Conservation (phyloP, 1,140 invertebrate genomes). For the Euura lappo region DNA sequence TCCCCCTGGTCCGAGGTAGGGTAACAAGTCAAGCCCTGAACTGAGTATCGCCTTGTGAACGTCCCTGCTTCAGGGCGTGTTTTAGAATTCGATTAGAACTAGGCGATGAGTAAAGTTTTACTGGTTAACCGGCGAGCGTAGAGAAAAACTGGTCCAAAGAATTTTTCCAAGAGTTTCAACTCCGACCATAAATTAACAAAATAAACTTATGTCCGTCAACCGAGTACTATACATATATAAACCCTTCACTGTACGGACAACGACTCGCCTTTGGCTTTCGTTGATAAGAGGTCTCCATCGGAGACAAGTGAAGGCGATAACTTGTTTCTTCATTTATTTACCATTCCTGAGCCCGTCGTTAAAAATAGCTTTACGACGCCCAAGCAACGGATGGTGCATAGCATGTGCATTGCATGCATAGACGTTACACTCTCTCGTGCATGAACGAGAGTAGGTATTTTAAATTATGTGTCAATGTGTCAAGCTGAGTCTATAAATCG, state of each 20-base stretch:
- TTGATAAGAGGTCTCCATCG: background rate
- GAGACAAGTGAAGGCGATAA: background rate
- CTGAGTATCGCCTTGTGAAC: background rate
- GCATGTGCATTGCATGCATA: too few species aligned
- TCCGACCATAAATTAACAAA: background rate
- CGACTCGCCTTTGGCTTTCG: background rate
- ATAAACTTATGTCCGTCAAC: background rate
- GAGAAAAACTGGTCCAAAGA: background rate
- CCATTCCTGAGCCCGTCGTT: background rate
- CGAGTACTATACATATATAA: background rate
- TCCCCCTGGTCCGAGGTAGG: background rate
- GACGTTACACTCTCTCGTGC: too few species aligned
- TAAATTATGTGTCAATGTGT: too few species aligned
- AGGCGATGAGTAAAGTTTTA: too few species aligned
- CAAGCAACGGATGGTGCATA: too few species aligned
- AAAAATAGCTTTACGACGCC: background rate
- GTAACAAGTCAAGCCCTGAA: background rate
- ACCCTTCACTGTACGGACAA: background rate
- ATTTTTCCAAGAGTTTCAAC: background rate
- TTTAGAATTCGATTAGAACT: too few species aligned
- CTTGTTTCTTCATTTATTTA: background rate
- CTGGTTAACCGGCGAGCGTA: background rate
- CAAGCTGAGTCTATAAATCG: too few species aligned
- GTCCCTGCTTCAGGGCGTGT: too few species aligned
- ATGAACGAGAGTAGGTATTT: too few species aligned